These are phyloP conservation scores for Rostratula benghalensis DNA, from an alignment of 2,113 vertebrate genomes.

Conservation along the genomic window DNA sequence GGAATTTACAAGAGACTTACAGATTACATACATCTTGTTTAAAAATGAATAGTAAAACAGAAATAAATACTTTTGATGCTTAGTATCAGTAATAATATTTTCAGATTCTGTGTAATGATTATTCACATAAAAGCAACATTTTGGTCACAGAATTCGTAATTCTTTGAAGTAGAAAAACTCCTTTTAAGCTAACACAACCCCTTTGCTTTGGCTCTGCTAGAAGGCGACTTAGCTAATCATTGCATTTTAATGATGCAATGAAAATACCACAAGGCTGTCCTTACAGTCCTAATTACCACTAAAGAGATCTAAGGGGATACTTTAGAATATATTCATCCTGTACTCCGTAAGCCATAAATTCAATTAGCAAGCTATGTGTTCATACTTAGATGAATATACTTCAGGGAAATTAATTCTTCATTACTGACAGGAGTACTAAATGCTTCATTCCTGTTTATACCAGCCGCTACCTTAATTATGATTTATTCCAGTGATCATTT, in stretches of 20 bases:
- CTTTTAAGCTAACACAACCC: background rate
- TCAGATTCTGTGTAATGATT: background rate
- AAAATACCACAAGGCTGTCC: slow-evolving; percentile 30
- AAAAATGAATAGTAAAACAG: background rate
- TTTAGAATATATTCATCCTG: slow-evolving; percentile 12
- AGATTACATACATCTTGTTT: background rate
- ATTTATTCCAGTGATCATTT: slow-evolving; percentile 37
- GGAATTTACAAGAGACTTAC: background rate
- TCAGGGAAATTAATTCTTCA: slow-evolving; percentile 37
- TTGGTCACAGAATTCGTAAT: background rate
- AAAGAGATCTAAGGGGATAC: background rate
- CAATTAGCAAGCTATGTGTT: slow-evolving; percentile 19
- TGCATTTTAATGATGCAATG: slow-evolving; percentile 39
- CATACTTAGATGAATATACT: slow-evolving; percentile 7
- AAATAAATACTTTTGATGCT: background rate
- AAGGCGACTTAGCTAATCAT: background rate
- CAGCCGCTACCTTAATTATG: background rate
- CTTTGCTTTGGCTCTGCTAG: background rate
- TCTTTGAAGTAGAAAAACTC: background rate
- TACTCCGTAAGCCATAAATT: background rate
- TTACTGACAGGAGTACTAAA: slow-evolving; percentile 27
- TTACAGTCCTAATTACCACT: slow-evolving; percentile 30
- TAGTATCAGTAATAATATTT: background rate
- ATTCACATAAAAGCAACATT: background rate
- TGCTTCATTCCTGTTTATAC: slow-evolving; percentile 19